Percentiles rank a stretch among this genome's conserved stretches.
Conservation (phyloP, 2,888 invertebrate genomes). For the Andrena hattorfiana region DNA sequence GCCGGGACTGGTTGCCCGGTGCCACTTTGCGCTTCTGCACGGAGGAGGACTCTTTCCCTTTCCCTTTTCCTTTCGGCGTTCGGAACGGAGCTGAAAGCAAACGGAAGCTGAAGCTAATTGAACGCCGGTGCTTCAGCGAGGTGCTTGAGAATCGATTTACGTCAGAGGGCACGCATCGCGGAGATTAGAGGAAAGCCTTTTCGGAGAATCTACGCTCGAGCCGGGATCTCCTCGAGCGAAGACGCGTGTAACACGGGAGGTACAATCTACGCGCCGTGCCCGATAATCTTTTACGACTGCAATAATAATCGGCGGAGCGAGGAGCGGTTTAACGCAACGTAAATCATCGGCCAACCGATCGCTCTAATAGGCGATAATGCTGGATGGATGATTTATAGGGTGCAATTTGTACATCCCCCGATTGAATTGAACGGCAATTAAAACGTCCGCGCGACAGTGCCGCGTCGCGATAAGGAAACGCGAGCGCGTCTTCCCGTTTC, state of each 20-base stretch:
- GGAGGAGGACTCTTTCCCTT: background rate
- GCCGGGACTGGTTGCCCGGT: background rate
- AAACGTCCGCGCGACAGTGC: conserved; percentile 19
- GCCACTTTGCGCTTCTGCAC: conserved; percentile 25
- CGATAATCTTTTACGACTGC: conserved; percentile 12
- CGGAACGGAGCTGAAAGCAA: conserved; percentile 55
- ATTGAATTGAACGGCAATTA: conserved; percentile 56
- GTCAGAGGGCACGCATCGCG: no score
- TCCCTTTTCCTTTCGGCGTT: background rate
- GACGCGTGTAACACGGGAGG: background rate
- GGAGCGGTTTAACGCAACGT: conserved; percentile 34
- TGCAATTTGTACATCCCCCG: conserved; percentile 49
- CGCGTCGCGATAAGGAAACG: conserved; percentile 23
- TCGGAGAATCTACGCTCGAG: background rate
- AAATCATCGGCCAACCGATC: conserved; percentile 37
- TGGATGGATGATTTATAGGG: conserved; percentile 51
- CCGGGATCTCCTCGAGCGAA: background rate
- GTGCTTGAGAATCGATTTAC: background rate
- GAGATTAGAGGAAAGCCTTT: no score
- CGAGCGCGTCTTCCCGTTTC: conserved; percentile 1
- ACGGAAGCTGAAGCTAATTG: background rate
- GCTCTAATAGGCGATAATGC: conserved; percentile 41
- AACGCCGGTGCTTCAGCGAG: no score
- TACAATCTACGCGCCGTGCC: background rate
- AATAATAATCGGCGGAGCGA: conserved; percentile 12